These are phyloP conservation scores for Conus betulinus DNA, from an alignment of 1,140 invertebrate species.

Conservation along the genomic window DNA sequence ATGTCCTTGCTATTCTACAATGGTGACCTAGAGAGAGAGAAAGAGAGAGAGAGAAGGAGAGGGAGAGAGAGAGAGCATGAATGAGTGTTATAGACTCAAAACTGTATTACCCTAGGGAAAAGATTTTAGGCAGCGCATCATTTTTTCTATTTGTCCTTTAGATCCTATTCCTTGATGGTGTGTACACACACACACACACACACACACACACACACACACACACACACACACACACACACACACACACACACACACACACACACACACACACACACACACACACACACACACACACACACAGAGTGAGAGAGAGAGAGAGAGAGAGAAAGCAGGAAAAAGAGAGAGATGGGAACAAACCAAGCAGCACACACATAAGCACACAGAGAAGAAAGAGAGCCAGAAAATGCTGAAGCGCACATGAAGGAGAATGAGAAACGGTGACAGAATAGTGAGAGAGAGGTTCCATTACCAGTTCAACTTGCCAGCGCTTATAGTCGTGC, in stretches of 20 bases:
- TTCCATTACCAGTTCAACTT: constrained; percentile 62
- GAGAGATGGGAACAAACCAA: neutral
- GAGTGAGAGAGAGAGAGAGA: neutral
- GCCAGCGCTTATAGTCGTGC: constrained; percentile 59
- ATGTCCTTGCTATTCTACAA: no score
- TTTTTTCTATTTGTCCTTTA: no score
- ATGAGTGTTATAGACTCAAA: no score
- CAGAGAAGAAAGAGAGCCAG: neutral
- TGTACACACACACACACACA: neutral
- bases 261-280: neutral
- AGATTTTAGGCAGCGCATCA: no score
- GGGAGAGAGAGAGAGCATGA: neutral
- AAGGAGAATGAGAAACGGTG: neutral
- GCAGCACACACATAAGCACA: neutral
- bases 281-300: neutral
- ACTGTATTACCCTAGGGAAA: no score
- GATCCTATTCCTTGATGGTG: no score
- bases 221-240: neutral
- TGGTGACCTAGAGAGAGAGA: no score
- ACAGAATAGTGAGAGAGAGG: neutral
- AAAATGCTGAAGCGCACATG: no score
- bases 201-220: neutral
- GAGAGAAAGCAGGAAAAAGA: neutral
- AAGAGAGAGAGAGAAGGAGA: neutral
- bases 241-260: neutral